Evolutionary conservation across 2,113 vertebrate genomes (phyloP).

Genomic region (Pungitius pungitius): DNA sequence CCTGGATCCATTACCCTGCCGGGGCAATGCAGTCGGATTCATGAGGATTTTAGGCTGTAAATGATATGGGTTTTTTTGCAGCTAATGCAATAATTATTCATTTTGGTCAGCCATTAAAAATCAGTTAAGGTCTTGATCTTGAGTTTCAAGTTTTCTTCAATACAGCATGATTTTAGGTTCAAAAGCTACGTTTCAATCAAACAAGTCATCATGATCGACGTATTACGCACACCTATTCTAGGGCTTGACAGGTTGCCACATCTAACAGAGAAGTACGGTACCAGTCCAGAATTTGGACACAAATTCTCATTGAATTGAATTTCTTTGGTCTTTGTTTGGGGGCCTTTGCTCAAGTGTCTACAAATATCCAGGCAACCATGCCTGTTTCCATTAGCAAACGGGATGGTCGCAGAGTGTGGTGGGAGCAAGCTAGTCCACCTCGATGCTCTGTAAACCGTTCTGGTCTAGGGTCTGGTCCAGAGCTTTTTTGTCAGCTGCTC

Average conservation of each 20-base stretch:
- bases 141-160: too few species aligned
- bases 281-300: too few species aligned
- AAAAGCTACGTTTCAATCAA: too few species aligned
- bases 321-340: background rate
- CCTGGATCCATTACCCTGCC: slow-evolving; percentile 44
- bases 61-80: background rate
- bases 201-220: too few species aligned
- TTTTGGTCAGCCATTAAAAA: too few species aligned
- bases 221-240: too few species aligned
- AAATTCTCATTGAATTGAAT: too few species aligned
- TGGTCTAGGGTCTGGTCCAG: background rate
- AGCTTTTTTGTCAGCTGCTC: slow-evolving; percentile 20
- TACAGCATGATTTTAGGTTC: too few species aligned
- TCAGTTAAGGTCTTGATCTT: too few species aligned
- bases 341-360: background rate
- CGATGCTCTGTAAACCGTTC: slow-evolving; percentile 26
- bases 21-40: background rate
- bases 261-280: too few species aligned
- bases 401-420: slow-evolving; percentile 1
- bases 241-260: background rate
- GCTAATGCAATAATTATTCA: too few species aligned
- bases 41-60: background rate
- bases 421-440: slow-evolving; percentile 9
- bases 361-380: slow-evolving; percentile 2
- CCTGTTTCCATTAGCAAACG: slow-evolving; percentile 5